Percentiles rank a stretch among this genome's conserved stretches.
These are phyloP conservation scores for Stegana nigrithorax DNA, from an alignment of 2,888 invertebrate species.

Conservation along the genomic window DNA sequence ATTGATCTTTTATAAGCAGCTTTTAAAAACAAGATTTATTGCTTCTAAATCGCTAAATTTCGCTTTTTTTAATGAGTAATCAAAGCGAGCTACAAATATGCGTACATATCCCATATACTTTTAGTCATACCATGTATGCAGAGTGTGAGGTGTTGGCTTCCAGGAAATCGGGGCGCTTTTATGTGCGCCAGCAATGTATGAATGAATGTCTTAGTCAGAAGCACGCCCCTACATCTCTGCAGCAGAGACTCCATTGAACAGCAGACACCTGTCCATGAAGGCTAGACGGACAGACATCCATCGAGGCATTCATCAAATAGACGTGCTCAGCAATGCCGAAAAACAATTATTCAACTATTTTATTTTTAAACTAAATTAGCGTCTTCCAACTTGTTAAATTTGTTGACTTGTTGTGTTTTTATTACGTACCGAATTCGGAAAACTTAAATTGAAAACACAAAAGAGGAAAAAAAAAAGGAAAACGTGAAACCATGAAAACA, in stretches of 20 bases:
- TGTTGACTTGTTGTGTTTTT: constrained; percentile 14
- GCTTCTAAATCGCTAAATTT: too few relatives aligned
- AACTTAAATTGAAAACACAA: too few relatives aligned
- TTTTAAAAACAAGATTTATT: not conserved
- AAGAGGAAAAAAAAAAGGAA: too few relatives aligned
- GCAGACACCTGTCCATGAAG: not conserved
- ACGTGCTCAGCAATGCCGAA: constrained; percentile 27
- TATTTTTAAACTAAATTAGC: constrained; percentile 55
- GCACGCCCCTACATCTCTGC: not conserved
- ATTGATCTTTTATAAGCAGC: not conserved
- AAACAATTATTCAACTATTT: constrained; percentile 57
- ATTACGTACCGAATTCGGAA: constrained; percentile 7
- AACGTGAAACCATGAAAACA: too few relatives aligned
- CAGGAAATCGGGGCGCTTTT: not conserved
- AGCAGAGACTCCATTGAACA: not conserved
- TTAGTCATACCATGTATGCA: too few relatives aligned
- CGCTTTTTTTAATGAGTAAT: too few relatives aligned
- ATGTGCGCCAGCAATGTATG: not conserved
- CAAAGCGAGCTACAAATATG: too few relatives aligned
- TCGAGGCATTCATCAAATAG: constrained; percentile 51
- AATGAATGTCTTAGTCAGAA: not conserved
- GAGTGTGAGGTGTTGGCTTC: too few relatives aligned
- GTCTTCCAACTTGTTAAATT: constrained; percentile 20
- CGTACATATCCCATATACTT: too few relatives aligned
- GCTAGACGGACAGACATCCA: constrained; percentile 4